A percentile compares a stretch with the other conserved stretches of the same genome.
phyloP scores from a whole-genome alignment of 2,888 invertebrate genomes.

The Nudaria mundana region DNA sequence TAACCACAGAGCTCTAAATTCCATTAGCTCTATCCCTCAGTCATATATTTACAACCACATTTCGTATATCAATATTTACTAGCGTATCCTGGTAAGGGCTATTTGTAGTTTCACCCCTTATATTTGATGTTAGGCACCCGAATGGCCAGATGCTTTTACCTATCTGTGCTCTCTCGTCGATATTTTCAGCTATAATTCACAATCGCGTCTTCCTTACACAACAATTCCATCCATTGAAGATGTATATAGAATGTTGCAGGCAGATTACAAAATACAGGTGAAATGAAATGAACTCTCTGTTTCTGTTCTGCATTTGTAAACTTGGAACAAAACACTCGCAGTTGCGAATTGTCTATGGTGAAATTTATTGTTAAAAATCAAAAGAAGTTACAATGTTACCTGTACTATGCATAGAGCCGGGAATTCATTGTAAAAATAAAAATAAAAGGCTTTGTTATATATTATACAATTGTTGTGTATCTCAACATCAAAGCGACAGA shows the following conservation, averaged over 20 bases:
- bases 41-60: background rate
- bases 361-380: too few relatives aligned
- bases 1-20: background rate
- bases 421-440: too few relatives aligned
- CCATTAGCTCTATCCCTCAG: background rate
- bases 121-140: slow-evolving; percentile 32
- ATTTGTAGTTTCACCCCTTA: slow-evolving; percentile 23
- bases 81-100: slow-evolving; percentile 22
- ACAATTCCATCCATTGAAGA: slow-evolving; percentile 54
- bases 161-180: slow-evolving; percentile 40
- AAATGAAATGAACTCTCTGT: background rate
- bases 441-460: too few relatives aligned
- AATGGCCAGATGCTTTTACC: slow-evolving; percentile 49
- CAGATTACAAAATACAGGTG: background rate
- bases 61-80: slow-evolving; percentile 25
- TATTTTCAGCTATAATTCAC: slow-evolving; percentile 57
- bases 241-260: slow-evolving; percentile 25
- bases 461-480: too few relatives aligned
- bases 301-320: background rate
- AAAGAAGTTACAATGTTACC: too few relatives aligned
- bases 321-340: too few relatives aligned
- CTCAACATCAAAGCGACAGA: too few relatives aligned
- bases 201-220: slow-evolving; percentile 60
- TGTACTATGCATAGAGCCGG: too few relatives aligned
- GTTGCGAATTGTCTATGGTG: too few relatives aligned